Evolutionary conservation across 1,140 invertebrate genomes (phyloP).

Genomic region (Caenorhabditis latens): DNA sequence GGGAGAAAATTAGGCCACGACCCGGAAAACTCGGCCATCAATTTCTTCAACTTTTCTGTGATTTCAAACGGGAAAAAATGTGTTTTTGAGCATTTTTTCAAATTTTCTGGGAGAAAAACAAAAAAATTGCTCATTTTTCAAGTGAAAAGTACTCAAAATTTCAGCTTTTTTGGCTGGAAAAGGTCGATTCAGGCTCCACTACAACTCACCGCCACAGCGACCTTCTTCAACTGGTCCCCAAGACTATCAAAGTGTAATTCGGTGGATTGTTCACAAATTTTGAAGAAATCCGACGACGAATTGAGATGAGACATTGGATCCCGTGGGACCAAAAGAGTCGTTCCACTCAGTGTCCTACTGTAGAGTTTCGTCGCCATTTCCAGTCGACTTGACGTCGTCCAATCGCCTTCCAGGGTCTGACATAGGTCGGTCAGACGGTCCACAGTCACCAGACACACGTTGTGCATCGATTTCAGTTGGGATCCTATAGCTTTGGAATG

Average conservation of each 20-base stretch:
- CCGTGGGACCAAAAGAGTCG: conserved; percentile 44
- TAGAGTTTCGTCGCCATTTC: conserved; percentile 54
- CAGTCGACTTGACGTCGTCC: conserved; percentile 14
- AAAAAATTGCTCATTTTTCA: too few relatives aligned
- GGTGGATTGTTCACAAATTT: conserved; percentile 80
- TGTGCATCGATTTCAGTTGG: conserved; percentile 63
- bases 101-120: too few relatives aligned
- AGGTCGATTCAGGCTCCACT: too few relatives aligned
- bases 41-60: too few relatives aligned
- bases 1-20: too few relatives aligned
- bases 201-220: conserved; percentile 10
- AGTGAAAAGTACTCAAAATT: too few relatives aligned
- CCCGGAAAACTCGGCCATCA: too few relatives aligned
- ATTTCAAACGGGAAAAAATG: too few relatives aligned
- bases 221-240: conserved; percentile 85
- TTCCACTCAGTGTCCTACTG: conserved; percentile 43
- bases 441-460: conserved; percentile 52
- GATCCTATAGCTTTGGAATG: conserved; percentile 38
- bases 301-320: conserved; percentile 49
- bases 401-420: conserved; percentile 43
- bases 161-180: too few relatives aligned
- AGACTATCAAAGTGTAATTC: conserved; percentile 91
- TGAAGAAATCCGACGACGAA: conserved; percentile 78
- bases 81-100: too few relatives aligned
- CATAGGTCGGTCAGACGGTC: conserved; percentile 38